Conservation (phyloP, 1,140 invertebrate genomes). For the Caenorhabditis inopinata region DNA sequence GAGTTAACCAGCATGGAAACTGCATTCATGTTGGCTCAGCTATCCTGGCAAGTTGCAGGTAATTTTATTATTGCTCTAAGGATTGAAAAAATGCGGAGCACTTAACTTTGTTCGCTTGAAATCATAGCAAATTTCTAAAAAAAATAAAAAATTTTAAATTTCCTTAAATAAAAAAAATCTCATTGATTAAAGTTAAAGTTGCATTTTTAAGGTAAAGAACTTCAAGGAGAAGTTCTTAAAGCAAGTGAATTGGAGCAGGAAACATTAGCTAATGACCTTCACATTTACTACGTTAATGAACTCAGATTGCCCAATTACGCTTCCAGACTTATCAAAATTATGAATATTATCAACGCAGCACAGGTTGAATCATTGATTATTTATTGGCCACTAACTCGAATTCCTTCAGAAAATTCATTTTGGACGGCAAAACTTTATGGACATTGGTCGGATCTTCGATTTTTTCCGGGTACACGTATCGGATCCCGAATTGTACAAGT, state of each 20-base stretch:
- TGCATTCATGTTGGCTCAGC: constrained; percentile 11
- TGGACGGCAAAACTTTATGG: constrained; percentile 4
- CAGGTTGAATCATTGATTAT: background rate
- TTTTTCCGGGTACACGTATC: constrained; percentile 14
- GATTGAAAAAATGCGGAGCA: no score
- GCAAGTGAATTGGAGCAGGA: constrained; percentile 4
- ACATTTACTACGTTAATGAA: background rate
- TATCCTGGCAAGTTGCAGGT: constrained; percentile 7
- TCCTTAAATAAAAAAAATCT: no score
- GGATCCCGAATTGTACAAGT: constrained; percentile 6
- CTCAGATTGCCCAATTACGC: background rate
- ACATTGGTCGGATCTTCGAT: background rate
- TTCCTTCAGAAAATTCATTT: constrained; percentile 7
- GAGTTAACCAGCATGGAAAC: background rate
- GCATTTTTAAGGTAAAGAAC: background rate
- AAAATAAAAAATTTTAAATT: no score
- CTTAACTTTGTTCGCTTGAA: no score
- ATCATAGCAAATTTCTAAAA: no score
- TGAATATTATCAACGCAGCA: background rate
- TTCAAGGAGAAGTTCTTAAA: constrained; percentile 11
- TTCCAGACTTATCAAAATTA: constrained; percentile 21
- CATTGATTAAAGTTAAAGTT: no score
- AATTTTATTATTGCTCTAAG: background rate
- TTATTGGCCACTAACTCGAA: no score
- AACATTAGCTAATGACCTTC: background rate